Conservation (phyloP, 2,113 vertebrate species). For the Myotis lucifugus region DNA sequence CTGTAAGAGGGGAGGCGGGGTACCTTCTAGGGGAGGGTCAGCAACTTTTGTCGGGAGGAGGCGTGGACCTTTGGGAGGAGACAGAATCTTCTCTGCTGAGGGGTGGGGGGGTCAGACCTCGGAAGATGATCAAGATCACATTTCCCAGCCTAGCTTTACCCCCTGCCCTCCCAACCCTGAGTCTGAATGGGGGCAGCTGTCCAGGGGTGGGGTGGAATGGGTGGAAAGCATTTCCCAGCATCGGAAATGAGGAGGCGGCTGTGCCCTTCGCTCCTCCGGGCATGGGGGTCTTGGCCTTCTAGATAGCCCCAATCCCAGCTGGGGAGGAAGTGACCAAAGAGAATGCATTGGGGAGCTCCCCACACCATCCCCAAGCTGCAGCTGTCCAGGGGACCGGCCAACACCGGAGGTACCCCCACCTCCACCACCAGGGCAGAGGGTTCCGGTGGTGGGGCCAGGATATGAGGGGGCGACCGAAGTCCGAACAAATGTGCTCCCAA, state of each 20-base stretch:
- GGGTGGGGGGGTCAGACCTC: not conserved
- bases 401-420: conserved; percentile 68
- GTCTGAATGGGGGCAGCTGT: conserved; percentile 68
- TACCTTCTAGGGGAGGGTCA: not conserved
- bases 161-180: not conserved
- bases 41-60: conserved; percentile 38
- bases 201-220: conserved; percentile 64
- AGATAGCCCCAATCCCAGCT: conserved; percentile 58
- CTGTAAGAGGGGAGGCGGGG: not conserved
- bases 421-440: conserved; percentile 53
- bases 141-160: conserved; percentile 42
- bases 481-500: conserved; percentile 64
- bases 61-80: not conserved
- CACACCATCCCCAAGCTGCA: conserved; percentile 50
- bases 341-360: conserved; percentile 34
- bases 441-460: conserved; percentile 71
- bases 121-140: not conserved
- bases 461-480: conserved; percentile 70
- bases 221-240: conserved; percentile 65
- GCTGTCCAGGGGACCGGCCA: conserved; percentile 54
- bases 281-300: conserved; percentile 69
- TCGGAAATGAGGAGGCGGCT: conserved; percentile 71
- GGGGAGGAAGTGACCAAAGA: conserved; percentile 71
- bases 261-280: conserved; percentile 63
- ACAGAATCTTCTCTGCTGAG: not conserved